A percentile compares a stretch with the other conserved stretches of the same genome.
Conservation (phyloP, 2,113 vertebrate genomes). For the Xiphophorus couchianus region DNA sequence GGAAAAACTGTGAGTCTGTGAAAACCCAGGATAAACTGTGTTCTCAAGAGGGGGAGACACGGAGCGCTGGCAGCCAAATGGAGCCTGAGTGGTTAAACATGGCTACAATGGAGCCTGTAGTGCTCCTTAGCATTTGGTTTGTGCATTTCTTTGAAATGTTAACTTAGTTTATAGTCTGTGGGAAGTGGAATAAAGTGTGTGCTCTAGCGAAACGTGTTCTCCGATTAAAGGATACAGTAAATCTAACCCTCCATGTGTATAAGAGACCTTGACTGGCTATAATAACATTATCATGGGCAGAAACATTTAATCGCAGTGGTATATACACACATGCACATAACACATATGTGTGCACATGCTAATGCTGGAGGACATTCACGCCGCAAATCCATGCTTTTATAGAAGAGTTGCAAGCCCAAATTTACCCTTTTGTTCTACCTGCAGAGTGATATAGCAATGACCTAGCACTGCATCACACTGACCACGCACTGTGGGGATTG, state of each 20-base stretch:
- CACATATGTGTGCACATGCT: slow-evolving; percentile 17
- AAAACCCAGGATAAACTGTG: slow-evolving; percentile 74
- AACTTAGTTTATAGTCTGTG: not conserved
- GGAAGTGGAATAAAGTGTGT: not conserved
- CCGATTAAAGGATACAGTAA: slow-evolving; percentile 10
- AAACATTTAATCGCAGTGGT: slow-evolving; percentile 64
- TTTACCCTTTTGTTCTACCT: no score
- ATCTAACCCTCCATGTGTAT: slow-evolving; percentile 12
- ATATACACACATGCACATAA: not conserved
- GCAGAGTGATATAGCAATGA: no score
- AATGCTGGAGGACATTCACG: slow-evolving; percentile 32
- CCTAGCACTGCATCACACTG: no score
- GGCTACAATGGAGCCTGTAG: not conserved
- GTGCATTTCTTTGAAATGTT: slow-evolving; percentile 6
- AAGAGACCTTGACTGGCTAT: slow-evolving; percentile 31
- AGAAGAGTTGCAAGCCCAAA: no score
- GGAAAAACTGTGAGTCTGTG: slow-evolving; percentile 54
- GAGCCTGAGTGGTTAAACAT: slow-evolving; percentile 39
- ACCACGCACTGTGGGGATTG: no score
- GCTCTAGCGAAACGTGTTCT: not conserved
- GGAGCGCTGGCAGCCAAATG: slow-evolving; percentile 48
- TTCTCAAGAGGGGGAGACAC: slow-evolving; percentile 63
- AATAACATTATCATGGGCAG: slow-evolving; percentile 46
- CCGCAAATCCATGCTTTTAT: no score
- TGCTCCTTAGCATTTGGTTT: slow-evolving; percentile 23